Base-by-base conservation (phyloP, 2,113 vertebrate species). In the Nyctibius bracteatus region DNA sequence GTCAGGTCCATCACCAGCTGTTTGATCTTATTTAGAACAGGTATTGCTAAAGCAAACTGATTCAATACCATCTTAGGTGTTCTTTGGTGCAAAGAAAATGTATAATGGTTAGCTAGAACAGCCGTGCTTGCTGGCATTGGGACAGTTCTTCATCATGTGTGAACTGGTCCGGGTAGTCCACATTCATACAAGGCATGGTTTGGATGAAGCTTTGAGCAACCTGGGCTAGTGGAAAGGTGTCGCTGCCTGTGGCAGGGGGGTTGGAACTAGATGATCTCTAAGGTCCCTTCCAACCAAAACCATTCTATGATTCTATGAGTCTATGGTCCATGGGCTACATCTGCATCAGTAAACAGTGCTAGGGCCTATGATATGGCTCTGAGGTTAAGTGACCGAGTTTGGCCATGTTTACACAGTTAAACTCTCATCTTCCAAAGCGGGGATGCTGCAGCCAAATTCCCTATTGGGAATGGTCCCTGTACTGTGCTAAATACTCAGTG, bases 41-140 rank as follows among this genome's bases (percentile, higher is more conserved):
- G 33, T 88, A 61, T 59, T 87, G 61, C 67, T 91, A 74, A 93
- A 92, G 68, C 58, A 96, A 97, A 91, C 55, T 66, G 85, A 39
- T 58, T 44, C 70, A 86, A 62, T 93, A 86, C 71, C 55, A 80
- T 73, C 92, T 63, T 73, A 33, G 23, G 9, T 66, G 6, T n/a
- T 49, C 43, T 77, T 28, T 65, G n/a, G 6, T 3, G 3, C 9
- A 73, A 82, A 83, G 8, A 10, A 90, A 52, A 58, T 13, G 2
- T 90, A 37, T 25, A 70, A 44, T 23, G 21, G 12, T 12, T 62
- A 46, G 2, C 11, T n/a, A 81, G 46, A 83, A 58, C 2, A 49
- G 5, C 10, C 28, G 10, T 35, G 2, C 2, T 73, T 86, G 21
- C 5, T 33, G 35, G 1, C 11, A 3, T 2, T 33, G n/a, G 10